A percentile compares a stretch with the other conserved stretches of the same genome.
Conservation (phyloP, 2,797 vertebrate genomes). For the Danio choprae region DNA sequence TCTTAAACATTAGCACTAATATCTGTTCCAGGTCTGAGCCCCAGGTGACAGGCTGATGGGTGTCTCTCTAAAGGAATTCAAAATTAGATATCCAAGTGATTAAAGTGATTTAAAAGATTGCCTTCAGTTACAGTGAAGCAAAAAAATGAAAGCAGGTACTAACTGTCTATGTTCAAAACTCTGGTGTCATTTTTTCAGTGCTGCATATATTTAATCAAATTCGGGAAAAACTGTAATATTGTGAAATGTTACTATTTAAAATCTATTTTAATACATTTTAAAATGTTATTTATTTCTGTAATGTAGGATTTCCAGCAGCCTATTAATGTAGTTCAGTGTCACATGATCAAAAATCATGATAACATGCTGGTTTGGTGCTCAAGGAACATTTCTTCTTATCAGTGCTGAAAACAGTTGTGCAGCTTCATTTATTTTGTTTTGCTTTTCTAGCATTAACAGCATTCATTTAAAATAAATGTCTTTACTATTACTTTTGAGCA, state of each 20-base stretch:
- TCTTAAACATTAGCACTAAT: not conserved
- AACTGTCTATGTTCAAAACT: too few species aligned
- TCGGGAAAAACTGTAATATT: not conserved
- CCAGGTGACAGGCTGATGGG: not conserved
- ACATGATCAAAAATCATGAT: not conserved
- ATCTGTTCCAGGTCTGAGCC: constrained; percentile 3
- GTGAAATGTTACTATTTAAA: not conserved
- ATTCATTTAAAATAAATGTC: not conserved
- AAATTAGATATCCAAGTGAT: not conserved
- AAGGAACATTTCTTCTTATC: not conserved
- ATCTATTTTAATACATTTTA: not conserved
- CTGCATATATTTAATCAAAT: not conserved
- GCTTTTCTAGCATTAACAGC: not conserved
- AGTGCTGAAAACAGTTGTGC: not conserved
- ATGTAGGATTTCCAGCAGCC: not conserved
- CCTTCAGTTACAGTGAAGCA: not conserved
- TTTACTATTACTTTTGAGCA: not conserved
- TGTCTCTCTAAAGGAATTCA: constrained; percentile 4
- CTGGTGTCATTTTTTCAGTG: not conserved
- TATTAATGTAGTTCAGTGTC: not conserved
- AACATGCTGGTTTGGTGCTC: not conserved
- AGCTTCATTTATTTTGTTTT: not conserved
- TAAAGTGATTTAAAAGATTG: not conserved
- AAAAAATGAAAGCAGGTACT: not conserved
- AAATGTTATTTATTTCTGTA: not conserved